Evolutionary conservation across 1,140 invertebrate genomes (phyloP), one percentile per base, ranked within the genome.

Genomic region (Amyelois transitella): DNA sequence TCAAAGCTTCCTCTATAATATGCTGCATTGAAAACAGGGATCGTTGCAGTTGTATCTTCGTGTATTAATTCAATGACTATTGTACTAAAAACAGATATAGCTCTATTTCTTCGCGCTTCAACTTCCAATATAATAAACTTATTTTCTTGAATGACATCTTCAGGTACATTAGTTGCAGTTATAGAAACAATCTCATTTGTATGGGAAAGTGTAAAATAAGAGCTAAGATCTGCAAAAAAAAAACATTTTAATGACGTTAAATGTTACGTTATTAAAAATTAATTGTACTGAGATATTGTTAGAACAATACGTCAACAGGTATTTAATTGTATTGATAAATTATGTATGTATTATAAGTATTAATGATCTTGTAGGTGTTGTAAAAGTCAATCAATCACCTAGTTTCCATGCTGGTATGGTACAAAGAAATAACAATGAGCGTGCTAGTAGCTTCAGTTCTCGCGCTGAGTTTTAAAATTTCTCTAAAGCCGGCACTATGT

Each of bases 1-100:
- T 48, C 60, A 25, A 69, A 75, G 20, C 45, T 51, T 25, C 72
- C 75, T 19, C n/a, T 73, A 43, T 81, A 81, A 65, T 63, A 78
- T 14, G 70, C 25, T 32, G 66, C 48, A 22, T 49, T 56, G 43
- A 81, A 81, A n/a, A 74, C 54, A 7, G 69, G 75, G 22, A 43
- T 10, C 48, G 59, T 20, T 14, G 67, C 56, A 24, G 21, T 18
- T 53, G 60, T 58, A 38, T 47, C 38, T 43, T 38, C n/a, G n/a
- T 51, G 51, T 20, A 70, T 22, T 18, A 81, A 51, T 43, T 73
- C 60, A 21, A 81, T 63, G 14, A 81, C 53, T n/a, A 78, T 25
- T n/a, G 53, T 64, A 18, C 69, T 55, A 10, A 59, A 59, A 18
- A 49, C 70, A 10, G 77, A 50, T 19, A 74, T 48, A 12, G 75